A percentile compares a stretch with the other conserved stretches of the same genome.
phyloP scores from a whole-genome alignment of 2,113 vertebrate species.

The Syngnathus typhle region DNA sequence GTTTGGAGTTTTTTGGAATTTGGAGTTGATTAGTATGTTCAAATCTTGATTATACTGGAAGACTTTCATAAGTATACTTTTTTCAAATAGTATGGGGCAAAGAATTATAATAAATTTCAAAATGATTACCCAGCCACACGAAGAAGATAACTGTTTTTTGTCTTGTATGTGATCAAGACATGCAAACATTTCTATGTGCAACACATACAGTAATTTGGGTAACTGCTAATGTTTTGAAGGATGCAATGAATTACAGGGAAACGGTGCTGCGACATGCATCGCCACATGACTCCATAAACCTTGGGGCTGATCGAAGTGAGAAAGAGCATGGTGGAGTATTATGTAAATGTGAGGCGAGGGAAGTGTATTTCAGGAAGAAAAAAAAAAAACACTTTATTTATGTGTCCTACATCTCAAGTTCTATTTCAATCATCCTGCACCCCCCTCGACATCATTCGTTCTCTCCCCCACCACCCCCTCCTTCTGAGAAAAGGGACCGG shows the following conservation, averaged over 20 bases:
- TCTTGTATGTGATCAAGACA: not conserved
- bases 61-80: no score
- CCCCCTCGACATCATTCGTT: not conserved
- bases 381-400: slow-evolving; percentile 57
- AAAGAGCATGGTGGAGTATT: slow-evolving; percentile 46
- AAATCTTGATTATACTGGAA: no score
- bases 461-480: not conserved
- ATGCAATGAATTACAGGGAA: slow-evolving; percentile 32
- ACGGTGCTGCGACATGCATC: slow-evolving; percentile 25
- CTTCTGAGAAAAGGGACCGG: slow-evolving; percentile 50
- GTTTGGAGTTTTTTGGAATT: no score
- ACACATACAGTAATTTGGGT: slow-evolving; percentile 18
- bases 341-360: slow-evolving; percentile 57
- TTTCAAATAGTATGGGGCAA: no score
- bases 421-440: slow-evolving; percentile 59
- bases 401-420: slow-evolving; percentile 65
- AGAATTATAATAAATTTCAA: no score
- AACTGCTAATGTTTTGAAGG: slow-evolving; percentile 30
- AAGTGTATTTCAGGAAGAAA: slow-evolving; percentile 39
- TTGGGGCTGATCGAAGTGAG: slow-evolving; percentile 44
- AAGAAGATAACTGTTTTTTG: not conserved
- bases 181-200: not conserved
- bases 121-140: not conserved
- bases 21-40: no score
- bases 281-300: slow-evolving; percentile 47